These are phyloP conservation scores for Dolichopus griseipennis DNA, from an alignment of 2,888 invertebrate genomes.

Conservation along the genomic window DNA sequence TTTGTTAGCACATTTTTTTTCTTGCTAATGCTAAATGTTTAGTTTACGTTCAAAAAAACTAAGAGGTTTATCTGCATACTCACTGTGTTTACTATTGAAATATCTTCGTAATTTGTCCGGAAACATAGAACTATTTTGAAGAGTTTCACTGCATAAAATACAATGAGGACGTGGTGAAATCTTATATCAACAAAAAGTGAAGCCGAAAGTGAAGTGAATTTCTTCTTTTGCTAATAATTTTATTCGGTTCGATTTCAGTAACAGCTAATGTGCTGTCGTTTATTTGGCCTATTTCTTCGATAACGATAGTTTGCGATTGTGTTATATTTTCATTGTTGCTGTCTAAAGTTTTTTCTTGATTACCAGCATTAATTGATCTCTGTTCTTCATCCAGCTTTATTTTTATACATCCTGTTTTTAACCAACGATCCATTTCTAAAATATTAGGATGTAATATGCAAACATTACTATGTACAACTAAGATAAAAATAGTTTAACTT, in stretches of 20 bases:
- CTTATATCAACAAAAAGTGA: background rate
- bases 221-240: background rate
- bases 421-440: no score
- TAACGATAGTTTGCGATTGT: no score
- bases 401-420: no score
- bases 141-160: slow-evolving; percentile 1
- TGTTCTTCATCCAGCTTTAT: no score
- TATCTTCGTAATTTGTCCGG: slow-evolving; percentile 5
- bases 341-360: no score
- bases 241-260: slow-evolving; percentile 7
- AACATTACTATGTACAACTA: no score
- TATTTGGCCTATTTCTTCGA: slow-evolving; percentile 2
- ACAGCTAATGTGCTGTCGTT: slow-evolving; percentile 6
- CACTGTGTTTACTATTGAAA: background rate
- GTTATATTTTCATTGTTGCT: no score
- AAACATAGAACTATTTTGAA: slow-evolving; percentile 8
- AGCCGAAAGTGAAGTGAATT: background rate
- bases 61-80: no score
- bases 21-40: background rate
- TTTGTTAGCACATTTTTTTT: background rate
- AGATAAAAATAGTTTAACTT: no score
- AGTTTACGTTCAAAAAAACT: slow-evolving; percentile 3
- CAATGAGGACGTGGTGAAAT: no score
- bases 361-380: no score
- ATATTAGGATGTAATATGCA: no score